Evolutionary conservation across 1,140 invertebrate species (phyloP), one percentile per base, ranked within the genome.

Genomic region (Aphidius ervi): DNA sequence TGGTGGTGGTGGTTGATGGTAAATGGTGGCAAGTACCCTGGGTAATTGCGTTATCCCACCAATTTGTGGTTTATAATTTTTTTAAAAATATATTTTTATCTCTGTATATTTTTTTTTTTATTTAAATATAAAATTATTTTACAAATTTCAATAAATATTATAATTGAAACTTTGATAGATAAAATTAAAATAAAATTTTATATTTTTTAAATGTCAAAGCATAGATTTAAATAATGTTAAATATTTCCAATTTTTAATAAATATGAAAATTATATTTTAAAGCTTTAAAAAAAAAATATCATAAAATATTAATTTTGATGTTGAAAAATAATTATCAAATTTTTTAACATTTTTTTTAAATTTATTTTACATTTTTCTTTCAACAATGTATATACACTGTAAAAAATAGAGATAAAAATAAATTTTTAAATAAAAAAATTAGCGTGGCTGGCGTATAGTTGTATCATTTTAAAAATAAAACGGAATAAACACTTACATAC

Each of bases 31-130:
- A 53, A 52, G 16, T 49, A 52, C 56, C 56, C 23, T 53, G 49
- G 63, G 64, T 73, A 74, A 73, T 74, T 73, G 69, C 65, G 65
- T 73, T 72, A 73, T 72, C 58, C 68, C 65, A 49, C 60, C 69
- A 71, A 74, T 74, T 71, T 70, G 62, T 57, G 61, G 65, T 56
- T 63, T 63, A 64, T 56, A 37, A 59, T 63, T 59, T 59, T 20
- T 20, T 50, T 37, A 48, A 31, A 31, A 31, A 31, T 3, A 50
- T 58, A 41, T 50, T 20, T 46, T 31, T 46, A n/a, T 40, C 8
- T 54, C 46, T 43, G 31, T 20, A 9, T 46, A 39, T 46, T 16
- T 16, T 57, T 9, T 9, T 39, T 37, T 31, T 31, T 31, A 31
- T 31, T 43, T n/a, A 57, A 5, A n/a, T 16, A 23, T 48, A 23